Base-by-base conservation (phyloP, 2,888 invertebrate genomes). In the Fragum whitleyi region DNA sequence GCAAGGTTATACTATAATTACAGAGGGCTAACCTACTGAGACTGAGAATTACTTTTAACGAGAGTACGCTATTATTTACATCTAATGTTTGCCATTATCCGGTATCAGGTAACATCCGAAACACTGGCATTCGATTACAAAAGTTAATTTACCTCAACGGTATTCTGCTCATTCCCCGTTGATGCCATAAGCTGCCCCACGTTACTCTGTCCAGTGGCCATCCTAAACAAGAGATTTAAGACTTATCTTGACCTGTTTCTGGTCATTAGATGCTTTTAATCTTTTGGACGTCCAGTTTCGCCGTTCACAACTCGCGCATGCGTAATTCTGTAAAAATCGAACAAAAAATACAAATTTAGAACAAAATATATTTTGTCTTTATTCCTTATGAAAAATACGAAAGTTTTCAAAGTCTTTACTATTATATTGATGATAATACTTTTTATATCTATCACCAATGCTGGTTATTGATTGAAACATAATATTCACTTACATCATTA, bases 151-250 rank as follows among this genome's bases (percentile, higher is more conserved):
- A 83, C 83, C 79, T 83, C 83, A 28, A 83, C 83, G 2, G 79
- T 83, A 36, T 79, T 77, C 21, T 77, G 83, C 14, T 80, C 83
- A 21, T 61, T 72, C n/a, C 79, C 83, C 0, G 62, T 7, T 1
- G 77, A 59, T 28, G 72, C 23, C 9, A 42, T n/a, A 0, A 16
- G 21, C 55, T 28, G 55, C 1, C 23, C 16, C 0, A 39, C 55
- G 21, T 53, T 62, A 29, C 72, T 57, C 32, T 67, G 67, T 1
- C 77, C 73, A 26, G 72, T 59, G 5, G 77, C 77, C 77, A 77
- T 77, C 21, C 9, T 55, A 5, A 6, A 19, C 1, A 0, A 29
- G 26, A 2, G 21, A 5, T 59, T 26, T 6, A 14, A 6, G 11
- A 26, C 2, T 21, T 59, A 2, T 59, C 26, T 53, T 53, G 7